These are phyloP conservation scores for Cheilosia soror DNA, from an alignment of 2,888 invertebrate species.

Conservation along the genomic window DNA sequence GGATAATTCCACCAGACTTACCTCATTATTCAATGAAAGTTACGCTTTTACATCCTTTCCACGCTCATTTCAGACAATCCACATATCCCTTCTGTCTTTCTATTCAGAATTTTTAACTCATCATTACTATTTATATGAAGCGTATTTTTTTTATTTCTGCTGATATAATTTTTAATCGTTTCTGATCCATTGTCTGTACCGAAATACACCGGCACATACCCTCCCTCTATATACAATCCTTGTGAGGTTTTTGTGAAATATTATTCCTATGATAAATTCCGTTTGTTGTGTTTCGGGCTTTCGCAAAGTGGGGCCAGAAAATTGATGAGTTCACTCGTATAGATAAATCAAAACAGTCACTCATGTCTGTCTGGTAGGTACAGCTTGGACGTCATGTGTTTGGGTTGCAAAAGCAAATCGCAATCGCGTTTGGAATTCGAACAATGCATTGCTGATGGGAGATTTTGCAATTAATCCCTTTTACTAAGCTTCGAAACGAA, in stretches of 20 bases:
- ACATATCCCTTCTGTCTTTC: too few relatives aligned
- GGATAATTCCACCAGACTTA: too few relatives aligned
- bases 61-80: too few relatives aligned
- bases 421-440: slow-evolving; percentile 21
- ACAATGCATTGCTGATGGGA: slow-evolving; percentile 3
- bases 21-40: too few relatives aligned
- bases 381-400: neutral
- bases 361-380: neutral
- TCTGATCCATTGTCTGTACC: too few relatives aligned
- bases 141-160: too few relatives aligned
- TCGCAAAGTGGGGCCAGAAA: slow-evolving; percentile 1
- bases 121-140: too few relatives aligned
- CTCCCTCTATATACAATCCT: too few relatives aligned
- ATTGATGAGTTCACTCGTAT: slow-evolving; percentile 10
- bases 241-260: slow-evolving; percentile 13
- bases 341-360: slow-evolving; percentile 15
- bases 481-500: slow-evolving; percentile 10
- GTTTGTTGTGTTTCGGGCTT: slow-evolving; percentile 17
- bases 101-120: too few relatives aligned
- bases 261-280: slow-evolving; percentile 27
- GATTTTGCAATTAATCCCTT: slow-evolving; percentile 33
- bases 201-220: too few relatives aligned
- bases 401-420: neutral
- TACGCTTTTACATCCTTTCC: too few relatives aligned
- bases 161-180: too few relatives aligned